phyloP scores from a whole-genome alignment of 2,888 invertebrate species.

The Agrenia bidenticulata region DNA sequence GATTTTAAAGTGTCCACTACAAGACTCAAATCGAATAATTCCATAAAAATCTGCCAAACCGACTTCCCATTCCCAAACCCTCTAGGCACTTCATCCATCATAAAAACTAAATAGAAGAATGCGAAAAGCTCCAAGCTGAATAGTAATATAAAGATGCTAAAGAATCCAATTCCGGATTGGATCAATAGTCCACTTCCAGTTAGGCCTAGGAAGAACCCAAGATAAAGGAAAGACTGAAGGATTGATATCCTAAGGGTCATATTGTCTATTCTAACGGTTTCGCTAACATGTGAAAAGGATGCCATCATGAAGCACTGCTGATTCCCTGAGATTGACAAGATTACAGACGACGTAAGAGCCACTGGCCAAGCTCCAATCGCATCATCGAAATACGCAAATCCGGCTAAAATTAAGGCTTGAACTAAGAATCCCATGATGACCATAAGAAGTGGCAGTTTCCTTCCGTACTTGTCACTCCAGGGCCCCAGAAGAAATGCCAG shows the following conservation, averaged over 20 bases:
- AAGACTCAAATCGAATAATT: no score
- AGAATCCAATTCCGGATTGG: constrained; percentile 53
- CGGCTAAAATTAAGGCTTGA: constrained; percentile 41
- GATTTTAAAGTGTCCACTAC: no score
- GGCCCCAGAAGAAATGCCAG: constrained; percentile 77
- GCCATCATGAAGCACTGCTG: constrained; percentile 67
- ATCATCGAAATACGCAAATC: constrained; percentile 26
- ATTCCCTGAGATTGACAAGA: constrained; percentile 33
- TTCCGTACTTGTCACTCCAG: constrained; percentile 77
- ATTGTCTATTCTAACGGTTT: constrained; percentile 68
- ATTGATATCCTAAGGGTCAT: constrained; percentile 79
- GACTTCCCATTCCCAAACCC: no score
- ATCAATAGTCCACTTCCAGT: constrained; percentile 78
- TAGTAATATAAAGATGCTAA: constrained; percentile 55
- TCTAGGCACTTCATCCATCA: no score
- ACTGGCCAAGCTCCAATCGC: constrained; percentile 44
- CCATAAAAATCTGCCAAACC: no score
- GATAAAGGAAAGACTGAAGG: constrained; percentile 76
- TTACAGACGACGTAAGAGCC: constrained; percentile 34
- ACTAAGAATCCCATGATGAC: constrained; percentile 64
- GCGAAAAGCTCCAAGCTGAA: constrained; percentile 53
- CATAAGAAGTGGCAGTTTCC: constrained; percentile 71
- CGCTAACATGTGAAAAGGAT: constrained; percentile 82
- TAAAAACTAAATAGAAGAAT: constrained; percentile 54
- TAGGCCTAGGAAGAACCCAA: constrained; percentile 80